Evolutionary conservation across 2,888 invertebrate genomes (phyloP), one percentile per base, ranked within the genome.

Genomic region (Drosophila anomalata): DNA sequence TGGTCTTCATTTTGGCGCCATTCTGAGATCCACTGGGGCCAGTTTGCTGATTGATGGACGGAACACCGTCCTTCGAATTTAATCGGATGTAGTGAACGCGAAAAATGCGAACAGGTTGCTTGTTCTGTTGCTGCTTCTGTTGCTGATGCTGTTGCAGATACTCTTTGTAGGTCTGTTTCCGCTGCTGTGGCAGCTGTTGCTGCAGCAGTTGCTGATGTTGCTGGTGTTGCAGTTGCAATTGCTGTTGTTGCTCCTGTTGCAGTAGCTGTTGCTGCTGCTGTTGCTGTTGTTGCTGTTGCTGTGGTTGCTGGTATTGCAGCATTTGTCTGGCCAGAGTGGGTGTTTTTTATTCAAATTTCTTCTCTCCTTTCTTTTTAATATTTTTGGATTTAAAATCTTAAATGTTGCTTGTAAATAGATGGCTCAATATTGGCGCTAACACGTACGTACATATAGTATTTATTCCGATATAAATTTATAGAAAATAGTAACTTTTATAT

Each of bases 1-100:
- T 94, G 26, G 94, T 94, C 91, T 95, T 95, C 91, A 95, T 94
- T 82, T 93, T 93, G 73, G 92, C 91, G 51, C 77, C 83, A 78
- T 79, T 69, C 2, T 24, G 36, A 31, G n/a, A 24, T 6, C 41
- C 54, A 39, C 65, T 54, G 47, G 44, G 33, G 11, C 75, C 72
- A 69, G 71, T 73, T 48, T 58, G 53, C 42, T 75, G 79, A 39
- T 51, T 78, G 42, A 77, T 52, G 22, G 78, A 75, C 31, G 65
- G 50, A 17, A 73, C 79, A 65, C 87, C 87, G 80, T 89, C 89
- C 73, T 89, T 84, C n/a, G 89, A 82, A 68, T 90, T 90, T 41
- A 90, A 62, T 20, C 90, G 89, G 42, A 89, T 76, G 57, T 90
- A 90, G 46, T 90, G 90, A 12, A 90, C 89, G 20, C 89, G 79